phyloP scores from a whole-genome alignment of 2,113 vertebrate species.

The Poeciliopsis occidentalis region DNA sequence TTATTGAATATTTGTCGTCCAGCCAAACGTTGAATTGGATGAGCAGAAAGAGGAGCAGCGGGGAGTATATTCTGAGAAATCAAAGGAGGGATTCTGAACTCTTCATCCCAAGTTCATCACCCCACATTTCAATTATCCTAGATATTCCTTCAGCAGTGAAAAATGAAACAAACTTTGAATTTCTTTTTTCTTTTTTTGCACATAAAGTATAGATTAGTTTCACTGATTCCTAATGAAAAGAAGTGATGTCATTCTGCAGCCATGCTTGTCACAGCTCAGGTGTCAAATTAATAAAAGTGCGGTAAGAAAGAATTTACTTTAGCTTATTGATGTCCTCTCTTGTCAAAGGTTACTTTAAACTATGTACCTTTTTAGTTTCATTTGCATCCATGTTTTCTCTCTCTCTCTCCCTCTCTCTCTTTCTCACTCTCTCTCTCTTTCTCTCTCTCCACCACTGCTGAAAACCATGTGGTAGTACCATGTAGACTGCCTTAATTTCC shows the following conservation, averaged over 20 bases:
- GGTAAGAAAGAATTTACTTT: not conserved
- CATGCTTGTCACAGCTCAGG: slow-evolving; percentile 61
- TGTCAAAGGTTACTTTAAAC: not conserved
- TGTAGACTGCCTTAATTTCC: slow-evolving; percentile 86
- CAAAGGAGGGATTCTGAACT: slow-evolving; percentile 27
- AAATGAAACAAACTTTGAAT: not conserved
- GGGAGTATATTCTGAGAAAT: slow-evolving; percentile 41
- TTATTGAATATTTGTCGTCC: slow-evolving; percentile 79
- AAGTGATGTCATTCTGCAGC: slow-evolving; percentile 69
- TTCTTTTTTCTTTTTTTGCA: slow-evolving; percentile 27
- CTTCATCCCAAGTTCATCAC: slow-evolving; percentile 15
- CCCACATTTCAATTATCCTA: slow-evolving; percentile 15
- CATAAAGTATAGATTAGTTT: slow-evolving; percentile 39
- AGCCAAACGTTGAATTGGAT: slow-evolving; percentile 68
- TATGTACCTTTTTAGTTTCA: not conserved
- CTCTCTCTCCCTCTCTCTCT: too few relatives aligned
- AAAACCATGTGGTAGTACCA: slow-evolving; percentile 81
- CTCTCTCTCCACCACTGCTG: slow-evolving; percentile 51
- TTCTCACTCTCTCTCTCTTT: too few relatives aligned
- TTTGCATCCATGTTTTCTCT: not conserved
- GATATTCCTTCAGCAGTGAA: too few relatives aligned
- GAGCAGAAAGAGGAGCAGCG: slow-evolving; percentile 38
- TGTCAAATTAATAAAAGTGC: slow-evolving; percentile 70
- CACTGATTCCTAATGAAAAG: slow-evolving; percentile 48
- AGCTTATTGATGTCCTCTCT: not conserved